phyloP scores from a whole-genome alignment of 2,113 vertebrate genomes.

The Salminus brasiliensis region DNA sequence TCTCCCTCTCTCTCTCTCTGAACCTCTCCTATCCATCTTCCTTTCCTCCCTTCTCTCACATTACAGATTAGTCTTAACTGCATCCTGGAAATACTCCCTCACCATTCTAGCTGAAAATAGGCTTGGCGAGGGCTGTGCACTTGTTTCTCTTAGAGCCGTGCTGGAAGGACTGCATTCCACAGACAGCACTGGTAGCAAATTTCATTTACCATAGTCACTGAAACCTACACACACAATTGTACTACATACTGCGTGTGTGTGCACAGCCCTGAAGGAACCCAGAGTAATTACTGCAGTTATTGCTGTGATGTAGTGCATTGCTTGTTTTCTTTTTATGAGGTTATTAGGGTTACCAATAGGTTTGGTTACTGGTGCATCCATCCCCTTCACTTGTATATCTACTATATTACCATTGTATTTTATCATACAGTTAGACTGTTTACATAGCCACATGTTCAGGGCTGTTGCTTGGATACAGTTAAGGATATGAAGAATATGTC shows the following conservation, averaged over 20 bases:
- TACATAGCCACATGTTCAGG: neutral
- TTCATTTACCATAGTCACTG: slow-evolving; percentile 4
- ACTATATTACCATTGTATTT: neutral
- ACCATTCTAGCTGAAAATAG: slow-evolving; percentile 4
- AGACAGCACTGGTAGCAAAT: neutral
- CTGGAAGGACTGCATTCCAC: slow-evolving; percentile 39
- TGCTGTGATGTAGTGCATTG: neutral
- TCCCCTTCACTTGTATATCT: no score
- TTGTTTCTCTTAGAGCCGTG: slow-evolving; percentile 16
- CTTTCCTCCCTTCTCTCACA: neutral
- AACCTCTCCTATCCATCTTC: neutral
- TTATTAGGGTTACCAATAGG: no score
- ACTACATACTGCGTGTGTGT: neutral
- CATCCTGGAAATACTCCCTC: slow-evolving; percentile 13
- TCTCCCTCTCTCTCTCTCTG: neutral
- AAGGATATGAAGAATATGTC: neutral
- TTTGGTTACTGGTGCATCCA: no score
- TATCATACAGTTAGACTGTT: no score
- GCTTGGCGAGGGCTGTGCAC: slow-evolving; percentile 1
- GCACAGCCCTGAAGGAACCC: neutral
- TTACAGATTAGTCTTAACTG: slow-evolving; percentile 6
- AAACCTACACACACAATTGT: neutral
- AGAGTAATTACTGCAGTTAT: neutral
- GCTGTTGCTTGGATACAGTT: neutral
- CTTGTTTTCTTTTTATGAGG: neutral